Conservation (phyloP, 2,113 vertebrate species). For the Urocitellus parryii region DNA sequence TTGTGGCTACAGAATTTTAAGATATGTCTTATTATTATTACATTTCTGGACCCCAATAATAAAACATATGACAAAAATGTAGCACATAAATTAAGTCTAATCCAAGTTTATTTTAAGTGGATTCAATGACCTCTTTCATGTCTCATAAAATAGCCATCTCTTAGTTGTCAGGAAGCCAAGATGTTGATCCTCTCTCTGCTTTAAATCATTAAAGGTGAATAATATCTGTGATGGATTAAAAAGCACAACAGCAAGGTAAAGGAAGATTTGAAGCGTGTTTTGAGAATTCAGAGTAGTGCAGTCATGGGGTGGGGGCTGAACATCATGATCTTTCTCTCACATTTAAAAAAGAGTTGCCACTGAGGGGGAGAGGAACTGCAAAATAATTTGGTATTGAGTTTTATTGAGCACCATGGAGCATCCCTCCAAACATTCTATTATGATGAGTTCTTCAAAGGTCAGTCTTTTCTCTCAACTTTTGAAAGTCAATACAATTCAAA, state of each 20-base stretch:
- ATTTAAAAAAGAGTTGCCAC: neutral
- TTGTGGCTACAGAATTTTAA: neutral
- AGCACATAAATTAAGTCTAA: neutral
- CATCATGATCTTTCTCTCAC: neutral
- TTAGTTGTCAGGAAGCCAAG: neutral
- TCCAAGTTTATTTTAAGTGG: neutral
- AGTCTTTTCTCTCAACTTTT: conserved; percentile 25
- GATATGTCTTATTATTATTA: conserved; percentile 36
- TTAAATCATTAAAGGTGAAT: neutral
- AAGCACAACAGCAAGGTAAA: neutral
- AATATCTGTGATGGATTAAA: neutral
- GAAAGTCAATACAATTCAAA: conserved; percentile 41
- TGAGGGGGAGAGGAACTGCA: neutral
- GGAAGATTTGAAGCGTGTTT: neutral
- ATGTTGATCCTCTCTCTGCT: neutral
- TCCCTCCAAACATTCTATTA: neutral
- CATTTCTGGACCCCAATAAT: neutral
- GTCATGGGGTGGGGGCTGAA: neutral
- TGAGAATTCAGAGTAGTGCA: neutral
- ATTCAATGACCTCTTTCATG: neutral
- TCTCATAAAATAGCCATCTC: conserved; percentile 9
- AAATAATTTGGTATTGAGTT: conserved; percentile 29
- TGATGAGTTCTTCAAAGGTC: conserved; percentile 45
- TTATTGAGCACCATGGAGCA: neutral
- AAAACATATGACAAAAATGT: conserved; percentile 39